Evolutionary conservation across 2,888 invertebrate species (phyloP), one percentile per base, ranked within the genome.

Genomic region (Drosophila quinaria): DNA sequence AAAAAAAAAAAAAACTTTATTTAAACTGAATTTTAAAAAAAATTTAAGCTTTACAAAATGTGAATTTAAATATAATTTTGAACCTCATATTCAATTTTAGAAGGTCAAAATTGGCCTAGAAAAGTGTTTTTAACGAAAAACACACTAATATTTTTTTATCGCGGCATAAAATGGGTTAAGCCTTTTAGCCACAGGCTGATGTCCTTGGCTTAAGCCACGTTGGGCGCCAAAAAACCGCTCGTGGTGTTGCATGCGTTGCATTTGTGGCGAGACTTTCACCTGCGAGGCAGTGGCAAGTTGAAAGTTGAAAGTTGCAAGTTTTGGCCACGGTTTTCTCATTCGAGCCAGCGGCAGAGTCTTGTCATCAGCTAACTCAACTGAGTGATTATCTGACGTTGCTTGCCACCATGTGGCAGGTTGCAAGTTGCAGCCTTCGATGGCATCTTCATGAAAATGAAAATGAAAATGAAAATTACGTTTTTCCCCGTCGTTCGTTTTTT

Each of bases 351-450:
- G n/a, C 47, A 25, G 50, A 3, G 64, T 69, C 73, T 82, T 80
- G 87, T 74, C 84, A 81, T 83, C 87, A 67, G 59, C 74, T 61
- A 67, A 55, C 64, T 58, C 55, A 58, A 54, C 77, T 83, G 85
- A 87, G 78, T 80, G 87, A 87, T 83, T 83, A 83, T 83, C 79
- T 68, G 79, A 60, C 65, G 22, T 22, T 72, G 80, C 55, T 59
- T 64, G 69, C 70, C 77, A 74, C 70, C 77, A 74, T 61, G 22
- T 55, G n/a, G 33, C 42, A 33, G 37, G 13, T 46, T n/a, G 52
- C 15, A 63, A 51, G 60, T 19, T 25, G 10, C 10, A 25, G 25
- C 6, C 13, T 22, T 39, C 33, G 31, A n/a, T 56, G 51, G 50
- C 55, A 59, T 55, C 55, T 52, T 33, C 64, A 59, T 66, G 70